Conservation (phyloP, 2,797 vertebrate species). For the Aeoliscus strigatus region DNA sequence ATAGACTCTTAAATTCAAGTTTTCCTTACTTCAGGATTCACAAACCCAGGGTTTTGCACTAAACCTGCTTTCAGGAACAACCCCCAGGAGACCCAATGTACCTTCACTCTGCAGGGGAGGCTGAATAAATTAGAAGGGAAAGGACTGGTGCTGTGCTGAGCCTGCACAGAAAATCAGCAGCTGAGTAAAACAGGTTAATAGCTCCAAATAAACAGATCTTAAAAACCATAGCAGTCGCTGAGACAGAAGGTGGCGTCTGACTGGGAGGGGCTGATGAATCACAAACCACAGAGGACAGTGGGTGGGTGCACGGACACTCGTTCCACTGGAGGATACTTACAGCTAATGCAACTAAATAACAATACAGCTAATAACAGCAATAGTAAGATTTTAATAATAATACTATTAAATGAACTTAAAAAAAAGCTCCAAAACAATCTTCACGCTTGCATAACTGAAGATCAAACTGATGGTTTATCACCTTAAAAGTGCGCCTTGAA, state of each 20-base stretch:
- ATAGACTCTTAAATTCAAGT: no score
- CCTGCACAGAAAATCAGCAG: slow-evolving; percentile 29
- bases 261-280: slow-evolving; percentile 36
- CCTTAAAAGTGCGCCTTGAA: slow-evolving; percentile 45
- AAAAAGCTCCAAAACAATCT: slow-evolving; percentile 44
- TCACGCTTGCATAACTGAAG: slow-evolving; percentile 58
- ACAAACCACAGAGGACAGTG: slow-evolving; percentile 33
- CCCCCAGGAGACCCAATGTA: no score
- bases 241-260: slow-evolving; percentile 5
- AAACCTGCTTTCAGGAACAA: no score
- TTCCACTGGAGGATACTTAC: slow-evolving; percentile 55
- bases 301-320: slow-evolving; percentile 33
- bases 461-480: slow-evolving; percentile 44
- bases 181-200: slow-evolving; percentile 25
- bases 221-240: no score
- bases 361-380: slow-evolving; percentile 48
- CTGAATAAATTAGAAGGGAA: no score
- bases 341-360: slow-evolving; percentile 53
- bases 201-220: no score
- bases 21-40: no score
- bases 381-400: slow-evolving; percentile 45
- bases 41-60: no score
- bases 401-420: slow-evolving; percentile 30
- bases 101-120: no score
- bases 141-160: no score